Evolutionary conservation across 2,113 vertebrate genomes (phyloP).

Genomic region (Hemibagrus wyckioides): DNA sequence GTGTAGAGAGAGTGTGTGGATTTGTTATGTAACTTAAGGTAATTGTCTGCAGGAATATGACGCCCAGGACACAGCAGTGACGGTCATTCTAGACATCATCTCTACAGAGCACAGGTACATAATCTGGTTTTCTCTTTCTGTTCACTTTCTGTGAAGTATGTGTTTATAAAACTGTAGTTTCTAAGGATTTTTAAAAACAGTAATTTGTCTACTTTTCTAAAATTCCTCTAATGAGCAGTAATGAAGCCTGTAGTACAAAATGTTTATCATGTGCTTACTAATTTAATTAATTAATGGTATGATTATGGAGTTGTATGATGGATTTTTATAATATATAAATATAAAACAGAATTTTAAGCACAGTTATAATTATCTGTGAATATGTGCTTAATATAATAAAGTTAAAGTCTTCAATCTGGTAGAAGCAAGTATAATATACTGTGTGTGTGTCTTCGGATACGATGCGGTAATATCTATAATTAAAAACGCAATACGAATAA

Average conservation of each 20-base stretch:
- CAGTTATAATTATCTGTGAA: background rate
- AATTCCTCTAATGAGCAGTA: background rate
- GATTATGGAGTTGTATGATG: background rate
- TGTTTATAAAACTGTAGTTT: background rate
- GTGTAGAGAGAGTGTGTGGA: background rate
- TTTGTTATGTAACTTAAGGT: conserved; percentile 16
- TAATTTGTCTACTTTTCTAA: background rate
- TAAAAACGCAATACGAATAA: background rate
- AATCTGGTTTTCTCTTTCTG: background rate
- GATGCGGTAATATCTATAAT: background rate
- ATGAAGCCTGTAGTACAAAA: background rate
- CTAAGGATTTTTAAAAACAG: background rate
- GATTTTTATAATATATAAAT: background rate
- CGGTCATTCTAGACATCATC: conserved; percentile 61
- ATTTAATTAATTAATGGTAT: background rate
- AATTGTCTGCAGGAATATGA: conserved; percentile 63
- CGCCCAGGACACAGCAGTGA: conserved; percentile 66
- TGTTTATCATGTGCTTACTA: background rate
- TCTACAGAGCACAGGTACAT: conserved; percentile 53
- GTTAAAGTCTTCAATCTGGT: background rate
- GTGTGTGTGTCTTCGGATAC: background rate
- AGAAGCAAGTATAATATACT: background rate
- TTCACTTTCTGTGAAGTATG: background rate
- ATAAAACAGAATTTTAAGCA: background rate
- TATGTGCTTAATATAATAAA: background rate